Conservation (phyloP, 2,797 vertebrate species). For the Mus minutoides region DNA sequence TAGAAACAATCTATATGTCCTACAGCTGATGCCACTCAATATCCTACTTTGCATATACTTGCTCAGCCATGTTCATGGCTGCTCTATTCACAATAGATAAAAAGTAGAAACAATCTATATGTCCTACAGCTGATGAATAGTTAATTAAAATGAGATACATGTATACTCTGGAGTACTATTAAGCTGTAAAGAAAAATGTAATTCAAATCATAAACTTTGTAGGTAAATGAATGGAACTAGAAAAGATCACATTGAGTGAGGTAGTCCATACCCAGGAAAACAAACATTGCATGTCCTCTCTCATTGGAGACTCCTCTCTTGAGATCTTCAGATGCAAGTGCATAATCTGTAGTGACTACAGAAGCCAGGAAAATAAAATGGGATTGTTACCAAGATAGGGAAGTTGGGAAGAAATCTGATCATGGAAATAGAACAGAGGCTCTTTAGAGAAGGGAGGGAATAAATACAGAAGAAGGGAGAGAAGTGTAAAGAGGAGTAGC, state of each 20-base stretch:
- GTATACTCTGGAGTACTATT: background rate
- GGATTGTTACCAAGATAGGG: background rate
- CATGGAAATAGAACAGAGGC: no score
- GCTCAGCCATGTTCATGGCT: background rate
- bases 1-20: background rate
- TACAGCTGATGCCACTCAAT: no score
- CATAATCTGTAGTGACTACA: background rate
- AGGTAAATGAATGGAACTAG: background rate
- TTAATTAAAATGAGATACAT: background rate
- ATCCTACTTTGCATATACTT: background rate
- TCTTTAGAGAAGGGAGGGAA: background rate
- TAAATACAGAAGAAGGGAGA: background rate
- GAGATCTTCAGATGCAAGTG: background rate
- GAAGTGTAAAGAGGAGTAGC: no score
- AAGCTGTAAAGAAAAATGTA: background rate
- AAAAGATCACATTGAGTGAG: background rate
- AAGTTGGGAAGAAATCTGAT: background rate
- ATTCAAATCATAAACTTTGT: background rate
- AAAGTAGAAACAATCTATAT: background rate
- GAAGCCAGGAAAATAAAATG: background rate
- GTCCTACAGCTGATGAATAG: background rate
- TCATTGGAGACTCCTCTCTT: background rate
- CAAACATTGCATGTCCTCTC: background rate
- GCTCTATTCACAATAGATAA: background rate
- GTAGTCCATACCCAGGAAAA: background rate